Conservation (phyloP, 2,888 invertebrate genomes). For the Cephus pulcher region DNA sequence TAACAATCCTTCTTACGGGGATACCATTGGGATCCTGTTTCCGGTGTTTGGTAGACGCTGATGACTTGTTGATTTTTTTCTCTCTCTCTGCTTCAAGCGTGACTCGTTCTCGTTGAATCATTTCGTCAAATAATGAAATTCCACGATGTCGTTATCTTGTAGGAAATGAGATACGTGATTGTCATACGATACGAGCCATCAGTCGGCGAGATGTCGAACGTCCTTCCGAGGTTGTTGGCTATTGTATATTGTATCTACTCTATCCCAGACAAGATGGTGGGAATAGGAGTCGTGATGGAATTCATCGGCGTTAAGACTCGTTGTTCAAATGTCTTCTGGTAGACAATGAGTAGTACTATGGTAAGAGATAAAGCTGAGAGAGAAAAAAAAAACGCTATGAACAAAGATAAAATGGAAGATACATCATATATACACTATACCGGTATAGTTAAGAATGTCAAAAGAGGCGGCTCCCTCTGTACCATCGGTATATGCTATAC, state of each 20-base stretch:
- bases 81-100: not conserved
- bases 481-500: not conserved
- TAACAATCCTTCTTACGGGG: not conserved
- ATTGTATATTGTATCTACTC: conserved; percentile 1
- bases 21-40: not conserved
- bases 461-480: not conserved
- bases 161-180: conserved; percentile 55
- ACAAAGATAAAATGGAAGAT: not conserved
- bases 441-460: not conserved
- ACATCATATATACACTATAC: not conserved
- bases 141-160: conserved; percentile 49
- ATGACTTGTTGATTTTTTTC: conserved; percentile 1
- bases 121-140: conserved; percentile 44
- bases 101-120: not conserved
- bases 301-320: conserved; percentile 26
- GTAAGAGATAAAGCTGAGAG: not conserved
- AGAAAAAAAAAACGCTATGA: not conserved
- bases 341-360: conserved; percentile 25
- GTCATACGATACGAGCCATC: conserved; percentile 32
- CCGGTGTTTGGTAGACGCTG: not conserved
- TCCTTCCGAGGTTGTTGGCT: conserved; percentile 36
- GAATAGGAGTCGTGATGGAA: conserved; percentile 52
- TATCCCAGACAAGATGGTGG: conserved; percentile 36
- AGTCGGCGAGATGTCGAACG: conserved; percentile 20
- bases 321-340: conserved; percentile 23